phyloP scores from a whole-genome alignment of 2,113 vertebrate species.

The Microtus richardsoni region DNA sequence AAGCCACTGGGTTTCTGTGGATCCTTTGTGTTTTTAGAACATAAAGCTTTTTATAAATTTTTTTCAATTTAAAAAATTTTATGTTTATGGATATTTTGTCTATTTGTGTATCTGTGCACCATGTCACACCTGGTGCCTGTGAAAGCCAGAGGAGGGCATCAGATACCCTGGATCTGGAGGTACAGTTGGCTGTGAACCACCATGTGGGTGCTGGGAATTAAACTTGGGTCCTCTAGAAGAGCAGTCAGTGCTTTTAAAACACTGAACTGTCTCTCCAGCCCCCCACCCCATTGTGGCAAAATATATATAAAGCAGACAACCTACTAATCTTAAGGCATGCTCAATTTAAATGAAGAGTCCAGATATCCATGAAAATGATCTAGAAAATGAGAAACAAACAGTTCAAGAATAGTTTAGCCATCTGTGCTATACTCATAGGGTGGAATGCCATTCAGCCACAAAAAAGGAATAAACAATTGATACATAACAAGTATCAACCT shows the following conservation, averaged over 20 bases:
- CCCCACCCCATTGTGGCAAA: background rate
- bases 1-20: background rate
- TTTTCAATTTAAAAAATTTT: background rate
- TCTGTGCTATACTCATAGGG: background rate
- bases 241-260: background rate
- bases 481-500: background rate
- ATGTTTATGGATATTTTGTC: background rate
- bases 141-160: background rate
- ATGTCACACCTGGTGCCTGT: too few species aligned
- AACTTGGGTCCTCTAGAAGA: background rate
- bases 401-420: background rate
- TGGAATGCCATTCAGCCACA: background rate
- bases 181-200: background rate
- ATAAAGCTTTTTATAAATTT: background rate
- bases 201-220: background rate
- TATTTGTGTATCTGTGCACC: background rate
- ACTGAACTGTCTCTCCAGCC: background rate
- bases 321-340: background rate
- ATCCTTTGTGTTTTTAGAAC: background rate
- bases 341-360: background rate
- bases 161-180: background rate
- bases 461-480: background rate
- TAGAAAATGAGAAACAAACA: background rate
- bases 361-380: background rate
- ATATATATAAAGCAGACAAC: background rate